Base-by-base conservation (phyloP, 2,797 vertebrate genomes). In the Linurgus olivaceus region DNA sequence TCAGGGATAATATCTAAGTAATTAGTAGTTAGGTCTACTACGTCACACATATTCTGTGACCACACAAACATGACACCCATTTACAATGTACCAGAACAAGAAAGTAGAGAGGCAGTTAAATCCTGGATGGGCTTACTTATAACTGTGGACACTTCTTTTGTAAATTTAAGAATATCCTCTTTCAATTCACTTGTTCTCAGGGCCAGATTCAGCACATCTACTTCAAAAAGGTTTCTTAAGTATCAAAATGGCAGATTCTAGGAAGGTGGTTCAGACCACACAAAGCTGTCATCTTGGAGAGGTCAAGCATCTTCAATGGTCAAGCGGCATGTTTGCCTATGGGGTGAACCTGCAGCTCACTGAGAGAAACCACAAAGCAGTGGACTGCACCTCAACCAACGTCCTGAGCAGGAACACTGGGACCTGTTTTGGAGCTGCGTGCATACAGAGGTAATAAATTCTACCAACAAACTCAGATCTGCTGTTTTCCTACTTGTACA, bases 401-500 rank as follows among this genome's bases (percentile, higher is more conserved):
- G 7, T 35, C 17, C 54, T 24, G 25, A 81, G 62, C 35, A 72
- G 66, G 24, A 78, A 33, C 6, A 5, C 25, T 6, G 15, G 52
- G 65, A 33, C 29, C 24, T 2, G 1, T 58, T 51, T 88, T 0
- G 2, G 28, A 82, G 26, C n/a, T 44, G 48, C 16, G 6, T 2
- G 0, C 33, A 31, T 14, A 57, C 4, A 52, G 45, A 66, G 6
- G 8, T n/a, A 52, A 38, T 40, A 77, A 91, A 88, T 83, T 75
- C 19, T 58, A 47, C 15, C 0, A 0, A 42, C 21, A 90, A 59
- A 67, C 17, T 11, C 14, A 47, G 0, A 2, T 14, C 44, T 65
- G 28, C 51, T 33, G 7, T 72, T 88, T 86, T 86, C 20, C 31
- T 58, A 20, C 13, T 55, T 63, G 33, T 23, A 61, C 35, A 71